Conservation (phyloP, 2,113 vertebrate genomes). For the Chascanopsetta lugubris region DNA sequence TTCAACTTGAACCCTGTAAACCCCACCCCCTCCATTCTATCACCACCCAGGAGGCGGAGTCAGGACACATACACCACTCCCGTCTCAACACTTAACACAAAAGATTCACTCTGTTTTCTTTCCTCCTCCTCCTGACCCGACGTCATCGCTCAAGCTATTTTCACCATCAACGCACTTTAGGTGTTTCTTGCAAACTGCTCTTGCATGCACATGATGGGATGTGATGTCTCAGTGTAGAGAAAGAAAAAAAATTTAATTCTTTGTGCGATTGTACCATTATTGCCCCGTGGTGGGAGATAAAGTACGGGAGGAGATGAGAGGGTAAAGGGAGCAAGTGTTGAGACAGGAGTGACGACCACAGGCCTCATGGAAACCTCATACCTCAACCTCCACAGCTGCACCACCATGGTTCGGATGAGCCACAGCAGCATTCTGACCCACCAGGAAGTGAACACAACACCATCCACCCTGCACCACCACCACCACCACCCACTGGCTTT, state of each 20-base stretch:
- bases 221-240: constrained; percentile 3
- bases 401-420: constrained; percentile 1
- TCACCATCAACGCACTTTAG: constrained; percentile 21
- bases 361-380: constrained; percentile 48
- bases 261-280: constrained; percentile 32
- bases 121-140: background rate
- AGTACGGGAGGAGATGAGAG: background rate
- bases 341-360: constrained; percentile 9
- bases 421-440: background rate
- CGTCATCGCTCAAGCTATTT: constrained; percentile 8
- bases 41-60: constrained; percentile 67
- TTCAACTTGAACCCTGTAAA: background rate
- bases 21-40: constrained; percentile 6
- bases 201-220: background rate
- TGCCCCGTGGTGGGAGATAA: constrained; percentile 14
- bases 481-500: constrained; percentile 4
- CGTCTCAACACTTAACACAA: constrained; percentile 23
- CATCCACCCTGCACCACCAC: background rate
- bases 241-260: too few relatives aligned
- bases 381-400: constrained; percentile 32
- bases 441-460: background rate
- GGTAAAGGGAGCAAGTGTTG: background rate
- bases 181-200: constrained; percentile 8
- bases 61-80: constrained; percentile 14
- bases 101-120: constrained; percentile 23